Base-by-base conservation (phyloP, 2,888 invertebrate species). In the Tetramorium bicarinatum region DNA sequence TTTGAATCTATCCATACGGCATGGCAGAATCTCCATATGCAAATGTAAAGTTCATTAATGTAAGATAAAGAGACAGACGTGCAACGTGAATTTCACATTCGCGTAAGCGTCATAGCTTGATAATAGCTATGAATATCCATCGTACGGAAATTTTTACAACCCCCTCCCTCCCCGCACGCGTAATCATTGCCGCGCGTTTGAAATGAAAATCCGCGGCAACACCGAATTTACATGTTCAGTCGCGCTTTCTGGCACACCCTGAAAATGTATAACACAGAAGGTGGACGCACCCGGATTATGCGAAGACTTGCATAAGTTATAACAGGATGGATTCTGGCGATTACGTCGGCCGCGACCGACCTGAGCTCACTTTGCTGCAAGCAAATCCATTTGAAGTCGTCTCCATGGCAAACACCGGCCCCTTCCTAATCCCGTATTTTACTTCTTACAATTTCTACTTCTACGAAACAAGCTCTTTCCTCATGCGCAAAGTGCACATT, bases 401-500 rank as follows among this genome's bases (percentile, higher is more conserved):
- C 71, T 77, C 75, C 56, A 66, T 66, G 29, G 66, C 49, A 62
- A 76, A 61, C 66, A 38, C 66, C 66, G 56, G 64, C 21, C 80
- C 29, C 66, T 34, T 54, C 80, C 72, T 87, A 87, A 87, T 87
- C 85, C 87, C 83, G 74, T 81, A 59, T 69, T 29, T 49, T 76
- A 80, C 83, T 87, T 84, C 87, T 87, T 87, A 83, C 80, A 77
- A 83, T 87, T 85, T 81, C 87, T 85, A 81, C 87, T 72, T 82
- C 52, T 59, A 47, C 38, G 21, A 72, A 59, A 80, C 72, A 80
- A 61, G 38, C 47, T 80, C 21, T 59, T 61, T 80, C 79, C 38
- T 80, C 38, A 80, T 80, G 79, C 79, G 72, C 59, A 80, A 80
- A 80, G 72, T 61, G 49, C 38, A 69, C 59, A 80, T 80, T 80